A percentile compares a stretch with the other conserved stretches of the same genome.
Evolutionary conservation across 2,888 invertebrate genomes (phyloP).

Genomic region (Chymomyza procnemis): DNA sequence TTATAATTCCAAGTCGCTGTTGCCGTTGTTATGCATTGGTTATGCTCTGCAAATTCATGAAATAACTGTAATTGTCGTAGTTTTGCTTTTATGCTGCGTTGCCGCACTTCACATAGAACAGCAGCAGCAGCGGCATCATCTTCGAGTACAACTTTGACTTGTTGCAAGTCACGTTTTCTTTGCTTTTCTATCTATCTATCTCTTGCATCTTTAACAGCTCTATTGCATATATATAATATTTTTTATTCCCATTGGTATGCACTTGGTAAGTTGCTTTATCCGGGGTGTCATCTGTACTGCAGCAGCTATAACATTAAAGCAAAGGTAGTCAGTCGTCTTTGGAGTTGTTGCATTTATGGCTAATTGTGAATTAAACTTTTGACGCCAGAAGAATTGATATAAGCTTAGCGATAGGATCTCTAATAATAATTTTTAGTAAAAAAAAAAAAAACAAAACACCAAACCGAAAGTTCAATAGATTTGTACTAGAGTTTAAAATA

Average conservation of each 20-base stretch:
- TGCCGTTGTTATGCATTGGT: conserved; percentile 39
- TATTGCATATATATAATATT: conserved; percentile 25
- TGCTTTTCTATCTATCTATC: conserved; percentile 28
- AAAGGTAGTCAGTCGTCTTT: too few species aligned
- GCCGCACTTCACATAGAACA: conserved; percentile 49
- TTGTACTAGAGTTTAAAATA: too few species aligned
- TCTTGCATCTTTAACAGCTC: conserved; percentile 42
- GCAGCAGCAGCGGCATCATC: conserved; percentile 5
- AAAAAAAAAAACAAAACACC: too few species aligned
- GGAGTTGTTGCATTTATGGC: too few species aligned
- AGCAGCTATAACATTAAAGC: too few species aligned
- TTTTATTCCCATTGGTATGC: neutral
- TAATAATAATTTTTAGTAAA: too few species aligned
- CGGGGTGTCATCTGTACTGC: too few species aligned
- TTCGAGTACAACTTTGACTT: conserved; percentile 41
- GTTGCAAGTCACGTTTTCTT: conserved; percentile 64
- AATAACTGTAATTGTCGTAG: conserved; percentile 74
- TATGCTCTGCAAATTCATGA: conserved; percentile 71
- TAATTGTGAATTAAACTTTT: too few species aligned
- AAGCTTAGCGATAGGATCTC: too few species aligned
- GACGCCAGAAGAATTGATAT: too few species aligned
- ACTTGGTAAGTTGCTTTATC: neutral
- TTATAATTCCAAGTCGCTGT: neutral
- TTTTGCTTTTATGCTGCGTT: conserved; percentile 45
- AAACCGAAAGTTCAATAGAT: too few species aligned